phyloP scores from a whole-genome alignment of 1,140 invertebrate species.

The Papilio dardanus region DNA sequence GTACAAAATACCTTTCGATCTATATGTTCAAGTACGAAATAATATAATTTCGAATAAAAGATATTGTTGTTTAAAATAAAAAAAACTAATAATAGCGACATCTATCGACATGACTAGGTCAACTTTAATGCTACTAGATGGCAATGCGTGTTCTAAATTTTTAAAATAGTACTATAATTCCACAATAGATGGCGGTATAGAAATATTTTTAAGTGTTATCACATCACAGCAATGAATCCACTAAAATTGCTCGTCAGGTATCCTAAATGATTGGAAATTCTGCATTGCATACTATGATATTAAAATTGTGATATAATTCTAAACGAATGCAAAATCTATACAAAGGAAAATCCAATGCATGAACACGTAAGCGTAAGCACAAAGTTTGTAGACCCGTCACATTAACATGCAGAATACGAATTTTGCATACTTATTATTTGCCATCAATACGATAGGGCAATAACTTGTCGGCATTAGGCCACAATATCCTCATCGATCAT shows the following conservation, averaged over 20 bases:
- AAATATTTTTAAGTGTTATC: no score
- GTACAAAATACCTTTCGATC: no score
- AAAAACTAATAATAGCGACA: not conserved
- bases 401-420: not conserved
- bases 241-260: no score
- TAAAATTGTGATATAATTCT: no score
- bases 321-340: no score
- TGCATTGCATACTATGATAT: no score
- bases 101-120: not conserved
- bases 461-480: not conserved
- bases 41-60: no score
- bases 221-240: no score
- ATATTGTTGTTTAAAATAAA: no score
- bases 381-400: not conserved
- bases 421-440: not conserved
- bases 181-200: not conserved
- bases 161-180: not conserved
- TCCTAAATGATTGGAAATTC: not conserved
- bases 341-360: no score
- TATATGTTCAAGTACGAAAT: no score
- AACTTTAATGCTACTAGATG: not conserved
- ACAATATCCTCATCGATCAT: not conserved
- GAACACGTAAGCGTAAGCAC: no score
- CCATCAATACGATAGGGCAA: not conserved
- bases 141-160: not conserved